Conservation (phyloP, 2,888 invertebrate species). For the Melanostoma scalare region DNA sequence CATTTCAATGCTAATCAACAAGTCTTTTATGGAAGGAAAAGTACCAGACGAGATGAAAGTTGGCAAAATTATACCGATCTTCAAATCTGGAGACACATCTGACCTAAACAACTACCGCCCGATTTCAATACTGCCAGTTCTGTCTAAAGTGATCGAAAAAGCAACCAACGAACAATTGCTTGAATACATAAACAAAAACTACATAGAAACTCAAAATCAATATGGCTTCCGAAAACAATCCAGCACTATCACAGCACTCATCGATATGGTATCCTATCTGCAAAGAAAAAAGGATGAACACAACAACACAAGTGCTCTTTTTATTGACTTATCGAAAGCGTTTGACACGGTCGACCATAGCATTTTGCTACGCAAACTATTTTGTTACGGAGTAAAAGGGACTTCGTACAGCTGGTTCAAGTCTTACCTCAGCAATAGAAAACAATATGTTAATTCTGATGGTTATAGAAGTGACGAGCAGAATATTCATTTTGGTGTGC, state of each 20-base stretch:
- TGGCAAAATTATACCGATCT: neutral
- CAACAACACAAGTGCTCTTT: neutral
- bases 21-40: neutral
- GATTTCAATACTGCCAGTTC: too few species aligned
- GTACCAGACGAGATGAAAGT: slow-evolving; percentile 1
- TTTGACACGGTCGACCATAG: neutral
- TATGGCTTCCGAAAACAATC: slow-evolving; percentile 6
- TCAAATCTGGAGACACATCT: too few species aligned
- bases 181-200: neutral
- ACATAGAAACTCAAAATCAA: slow-evolving; percentile 4
- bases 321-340: neutral
- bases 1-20: neutral
- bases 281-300: neutral
- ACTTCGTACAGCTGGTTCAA: slow-evolving; percentile 3
- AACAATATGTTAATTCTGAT: slow-evolving; percentile 4
- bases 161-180: neutral
- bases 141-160: too few species aligned
- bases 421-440: slow-evolving; percentile 6
- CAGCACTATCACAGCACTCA: slow-evolving; percentile 18
- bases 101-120: too few species aligned
- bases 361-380: neutral
- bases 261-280: neutral
- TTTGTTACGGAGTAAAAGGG: neutral
- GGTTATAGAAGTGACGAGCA: slow-evolving; percentile 7
- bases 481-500: slow-evolving; percentile 4